Evolutionary conservation across 2,797 vertebrate genomes (phyloP).

Genomic region (Trachops cirrhosus): DNA sequence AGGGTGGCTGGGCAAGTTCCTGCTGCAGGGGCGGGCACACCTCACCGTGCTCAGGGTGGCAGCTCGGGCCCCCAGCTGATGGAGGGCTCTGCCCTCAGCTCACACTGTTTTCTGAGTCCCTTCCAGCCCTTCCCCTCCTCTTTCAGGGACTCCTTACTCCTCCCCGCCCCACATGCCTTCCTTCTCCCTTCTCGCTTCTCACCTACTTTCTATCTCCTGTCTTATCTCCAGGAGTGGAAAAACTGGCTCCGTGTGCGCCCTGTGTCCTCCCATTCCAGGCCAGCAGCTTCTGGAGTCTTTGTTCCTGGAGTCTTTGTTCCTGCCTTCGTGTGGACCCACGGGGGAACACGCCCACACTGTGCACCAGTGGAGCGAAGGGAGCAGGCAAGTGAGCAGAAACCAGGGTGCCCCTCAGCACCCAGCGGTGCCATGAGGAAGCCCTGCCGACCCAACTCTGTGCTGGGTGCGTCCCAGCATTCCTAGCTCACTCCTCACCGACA

Average conservation of each 20-base stretch:
- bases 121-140: no score
- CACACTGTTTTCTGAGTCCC: not conserved
- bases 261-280: accelerated
- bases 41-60: not conserved
- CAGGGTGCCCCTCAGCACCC: no score
- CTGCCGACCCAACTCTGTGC: accelerated
- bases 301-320: not conserved
- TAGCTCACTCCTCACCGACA: not conserved
- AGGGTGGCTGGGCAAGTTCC: not conserved
- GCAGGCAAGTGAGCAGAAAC: not conserved
- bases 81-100: not conserved
- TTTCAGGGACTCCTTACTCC: not conserved
- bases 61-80: not conserved
- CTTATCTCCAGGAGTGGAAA: not conserved
- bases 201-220: not conserved
- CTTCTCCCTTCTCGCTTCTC: not conserved
- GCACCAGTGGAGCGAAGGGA: no score
- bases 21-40: not conserved
- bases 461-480: accelerated
- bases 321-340: not conserved
- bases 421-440: not conserved
- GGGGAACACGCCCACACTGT: accelerated
- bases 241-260: not conserved
- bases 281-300: not conserved
- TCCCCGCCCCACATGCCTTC: accelerated